These are phyloP conservation scores for Thelaira solivaga DNA, from an alignment of 2,888 invertebrate genomes.

Conservation along the genomic window DNA sequence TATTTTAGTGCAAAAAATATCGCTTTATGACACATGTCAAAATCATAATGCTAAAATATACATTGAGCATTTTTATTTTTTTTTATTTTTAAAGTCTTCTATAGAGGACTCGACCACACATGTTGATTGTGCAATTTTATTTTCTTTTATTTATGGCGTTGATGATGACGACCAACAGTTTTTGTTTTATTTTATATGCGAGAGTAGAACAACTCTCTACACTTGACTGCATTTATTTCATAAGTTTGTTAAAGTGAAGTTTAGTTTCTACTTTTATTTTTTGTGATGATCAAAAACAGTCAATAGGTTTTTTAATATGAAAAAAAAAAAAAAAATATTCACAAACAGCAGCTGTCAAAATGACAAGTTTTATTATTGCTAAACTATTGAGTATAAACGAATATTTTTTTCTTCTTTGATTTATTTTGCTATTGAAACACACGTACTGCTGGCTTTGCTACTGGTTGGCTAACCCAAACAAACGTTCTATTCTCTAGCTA, in stretches of 20 bases:
- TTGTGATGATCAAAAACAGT: conserved; percentile 26
- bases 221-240: conserved; percentile 58
- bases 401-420: too few species aligned
- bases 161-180: neutral
- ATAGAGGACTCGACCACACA: too few species aligned
- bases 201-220: conserved; percentile 34
- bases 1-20: conserved; percentile 9
- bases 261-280: conserved; percentile 1
- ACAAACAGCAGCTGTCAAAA: conserved; percentile 35
- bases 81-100: neutral
- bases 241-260: conserved; percentile 16
- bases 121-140: conserved; percentile 44
- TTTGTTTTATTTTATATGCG: too few species aligned
- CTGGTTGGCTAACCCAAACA: neutral
- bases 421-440: neutral
- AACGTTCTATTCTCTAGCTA: neutral
- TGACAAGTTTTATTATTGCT: conserved; percentile 46
- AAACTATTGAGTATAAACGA: conserved; percentile 26
- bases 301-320: conserved; percentile 25
- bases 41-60: conserved; percentile 26
- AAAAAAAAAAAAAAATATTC: neutral
- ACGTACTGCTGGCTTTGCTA: neutral
- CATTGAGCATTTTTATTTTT: neutral
- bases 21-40: conserved; percentile 54
- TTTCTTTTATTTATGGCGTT: conserved; percentile 1